phyloP scores from a whole-genome alignment of 1,140 invertebrate species.

The Trichonephila clavata region DNA sequence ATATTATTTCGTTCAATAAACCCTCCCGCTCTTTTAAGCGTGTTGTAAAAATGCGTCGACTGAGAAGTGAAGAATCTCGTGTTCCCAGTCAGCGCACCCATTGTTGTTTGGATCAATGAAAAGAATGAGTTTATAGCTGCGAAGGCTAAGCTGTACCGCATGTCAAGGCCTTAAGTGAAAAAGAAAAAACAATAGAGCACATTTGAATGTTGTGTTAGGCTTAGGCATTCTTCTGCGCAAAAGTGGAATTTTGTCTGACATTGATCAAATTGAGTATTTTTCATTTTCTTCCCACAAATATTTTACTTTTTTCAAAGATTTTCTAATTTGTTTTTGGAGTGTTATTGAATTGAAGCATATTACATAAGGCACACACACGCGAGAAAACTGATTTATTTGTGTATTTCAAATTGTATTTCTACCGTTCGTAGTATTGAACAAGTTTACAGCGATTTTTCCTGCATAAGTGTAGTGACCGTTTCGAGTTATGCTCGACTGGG shows the following conservation, averaged over 20 bases:
- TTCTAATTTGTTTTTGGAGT: background rate
- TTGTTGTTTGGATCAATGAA: background rate
- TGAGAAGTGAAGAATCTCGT: background rate
- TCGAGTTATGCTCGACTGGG: no score
- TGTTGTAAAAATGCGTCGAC: background rate
- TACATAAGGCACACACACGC: no score
- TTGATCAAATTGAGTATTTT: background rate
- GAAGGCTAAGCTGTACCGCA: background rate
- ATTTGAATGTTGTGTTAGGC: background rate
- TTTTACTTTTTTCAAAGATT: background rate
- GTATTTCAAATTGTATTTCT: no score
- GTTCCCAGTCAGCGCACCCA: background rate
- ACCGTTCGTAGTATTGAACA: no score
- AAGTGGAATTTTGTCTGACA: background rate
- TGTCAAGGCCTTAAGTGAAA: background rate
- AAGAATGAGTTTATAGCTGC: background rate
- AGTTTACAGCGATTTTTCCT: no score
- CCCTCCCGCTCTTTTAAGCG: background rate
- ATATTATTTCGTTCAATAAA: background rate
- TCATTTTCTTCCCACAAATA: background rate
- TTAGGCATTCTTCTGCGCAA: background rate
- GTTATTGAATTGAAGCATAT: background rate
- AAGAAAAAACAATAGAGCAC: background rate
- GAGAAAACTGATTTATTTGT: background rate
- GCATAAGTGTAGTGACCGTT: no score